Base-by-base conservation (phyloP, 2,888 invertebrate genomes). In the Thecocarcelia acutangulata region DNA sequence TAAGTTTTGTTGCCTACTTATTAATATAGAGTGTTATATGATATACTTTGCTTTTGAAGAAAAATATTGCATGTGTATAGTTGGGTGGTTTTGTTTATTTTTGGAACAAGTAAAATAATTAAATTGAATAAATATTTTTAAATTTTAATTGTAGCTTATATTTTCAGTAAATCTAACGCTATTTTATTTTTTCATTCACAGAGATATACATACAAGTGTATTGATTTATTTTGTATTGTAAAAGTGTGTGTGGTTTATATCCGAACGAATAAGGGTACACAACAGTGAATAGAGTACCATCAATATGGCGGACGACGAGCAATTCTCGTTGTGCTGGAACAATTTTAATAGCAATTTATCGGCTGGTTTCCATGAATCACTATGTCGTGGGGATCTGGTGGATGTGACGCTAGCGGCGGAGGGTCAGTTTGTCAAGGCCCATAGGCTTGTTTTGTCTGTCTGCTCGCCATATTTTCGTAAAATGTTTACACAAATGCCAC, bases 291-390 rank as follows among this genome's bases (percentile, higher is more conserved):
- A 75, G 74, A 80, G 84, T 78, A 59, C 86, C 85, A 85, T 87
- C 93, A 93, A 92, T 91, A 93, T 93, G 93, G 93, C 93, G 93
- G 93, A 93, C 92, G 93, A 93, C 92, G 94, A 94, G 92, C 94
- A 94, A 90, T 94, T 94, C 92, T 94, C 94, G 90, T 91, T 94
- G 91, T 94, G 94, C 92, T 94, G 94, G 94, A 94, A 94, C 92
- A 94, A 94, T 92, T 94, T 94, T 92, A 94, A 94, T 91, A 93
- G 93, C 84, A 94, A 94, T 88, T 92, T 94, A 92, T 93, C 94
- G 83, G 93, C 93, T 90, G 94, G 94, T 87, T 94, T 94, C 89
- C 94, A 94, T 87, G 94, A 94, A 90, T 93, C 94, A 89, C 91
- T 94, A 90, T 93, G 93, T 88, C 93, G 93, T 89, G 94, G 94